Evolutionary conservation across 2,888 invertebrate genomes (phyloP), one percentile per base, ranked within the genome.

Genomic region (Oeneis ivallda): DNA sequence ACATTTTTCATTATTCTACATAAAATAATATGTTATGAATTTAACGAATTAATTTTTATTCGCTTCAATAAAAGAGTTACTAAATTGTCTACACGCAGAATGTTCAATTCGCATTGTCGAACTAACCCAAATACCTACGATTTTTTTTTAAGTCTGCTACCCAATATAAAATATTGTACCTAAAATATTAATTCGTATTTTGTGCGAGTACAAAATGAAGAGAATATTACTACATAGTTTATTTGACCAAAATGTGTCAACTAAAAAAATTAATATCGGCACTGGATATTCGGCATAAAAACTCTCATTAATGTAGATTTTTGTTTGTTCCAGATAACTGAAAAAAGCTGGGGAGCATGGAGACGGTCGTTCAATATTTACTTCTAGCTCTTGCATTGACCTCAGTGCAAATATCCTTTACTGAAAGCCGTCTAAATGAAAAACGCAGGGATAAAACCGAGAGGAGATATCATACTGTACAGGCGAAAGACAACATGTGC

Each of bases 401-500:
- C 85, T 89, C 87, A 76, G 86, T 87, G 83, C 91, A 92, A 89
- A 91, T 91, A 91, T 89, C 91, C 76, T 86, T 85, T 82, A 88
- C 90, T 75, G 91, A 91, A 79, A 90, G 90, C 82, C 87, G 90
- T 74, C 86, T 89, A 83, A 90, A 88, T 90, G 91, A 92, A 85
- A 92, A 91, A 86, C 91, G 91, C 71, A 84, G 91, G 75, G 89
- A 91, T 81, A 92, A 92, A 88, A 89, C 85, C 70, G 90, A 90
- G 77, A 83, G 91, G 70, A 80, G 87, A 73, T 82, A 86, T 76
- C 87, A 89, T 70, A 76, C 84, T 17, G 79, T 81, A 47, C 85
- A 85, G 75, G 80, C 82, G 66, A 86, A 87, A 80, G 87, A 90
- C 79, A 94, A 94, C 81, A 90, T 94, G 74, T 94, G 94, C 80